Evolutionary conservation across 2,888 invertebrate species (phyloP), one percentile per base, ranked within the genome.

Genomic region (Byasa hedistus): DNA sequence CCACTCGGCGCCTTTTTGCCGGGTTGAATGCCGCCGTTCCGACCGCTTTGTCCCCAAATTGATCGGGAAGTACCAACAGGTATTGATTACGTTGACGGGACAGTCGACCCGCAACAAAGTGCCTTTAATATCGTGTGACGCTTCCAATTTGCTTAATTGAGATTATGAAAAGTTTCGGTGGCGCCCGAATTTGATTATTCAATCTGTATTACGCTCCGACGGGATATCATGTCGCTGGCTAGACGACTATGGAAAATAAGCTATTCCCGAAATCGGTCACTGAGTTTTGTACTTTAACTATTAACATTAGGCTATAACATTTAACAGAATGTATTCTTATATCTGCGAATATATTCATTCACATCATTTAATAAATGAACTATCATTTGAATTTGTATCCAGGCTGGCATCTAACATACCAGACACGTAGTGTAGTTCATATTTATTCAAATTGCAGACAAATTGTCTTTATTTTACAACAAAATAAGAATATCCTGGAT

Each of bases 31-130:
- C 77, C 76, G 75, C 32, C 36, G 52, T 61, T n/a, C 61, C 62
- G 67, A 65, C 65, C 65, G 72, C 75, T 74, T 75, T 77, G 77
- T 78, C 75, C 74, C 68, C 68, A 73, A 73, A 76, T 76, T 77
- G 73, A 75, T 68, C 61, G 57, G 22, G 22, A 52, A 61, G 52
- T 57, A 61, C 32, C 52, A 44, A 23, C 39, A 63, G 36, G 61
- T 60, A 64, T 68, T 57, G 64, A 61, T 68, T 64, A 57, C 64
- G 52, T 22, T 19, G 5, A 44, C 36, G 60, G 64, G 51, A 67
- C 39, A 24, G 36, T 8, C 57, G 36, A 44, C 27, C 48, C 59
- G 59, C 54, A 44, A n/a, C 66, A 58, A 58, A 66, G 61, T 62
- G 55, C 52, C 55, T 39, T 27, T 27, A 54, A 23, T 58, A 62